Base-by-base conservation (phyloP, 2,888 invertebrate genomes). In the Punctoribates punctum region DNA sequence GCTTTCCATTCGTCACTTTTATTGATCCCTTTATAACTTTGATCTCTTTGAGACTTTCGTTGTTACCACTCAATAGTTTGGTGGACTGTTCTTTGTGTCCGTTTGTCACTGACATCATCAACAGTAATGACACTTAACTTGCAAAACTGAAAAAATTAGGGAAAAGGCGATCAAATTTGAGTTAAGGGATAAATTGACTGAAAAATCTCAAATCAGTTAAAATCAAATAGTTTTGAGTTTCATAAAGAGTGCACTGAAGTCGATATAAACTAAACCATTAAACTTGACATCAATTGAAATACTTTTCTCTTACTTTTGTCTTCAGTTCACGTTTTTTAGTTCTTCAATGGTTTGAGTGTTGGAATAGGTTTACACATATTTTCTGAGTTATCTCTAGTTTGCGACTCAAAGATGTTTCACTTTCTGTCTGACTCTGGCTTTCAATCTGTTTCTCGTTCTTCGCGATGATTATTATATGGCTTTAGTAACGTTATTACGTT, bases 251-350 rank as follows among this genome's bases (percentile, higher is more conserved):
- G 42, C 8, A 42, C 11, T 42, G 42, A 42, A 42, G 42, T 42
- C 13, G 38, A 34, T 38, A 2, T 38, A 20, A 67, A n/a, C 38
- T 67, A 42, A 67, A 38, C 38, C 29, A 60, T 38, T 67, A 67
- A 67, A 67, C 65, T 67, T 67, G 65, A 67, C 65, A 67, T 38
- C 38, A 67, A 67, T 67, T 38, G 25, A 6, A 67, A 23, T 8
- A 34, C 8, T 11, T n/a, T 9, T 3, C 13, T 27, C 60, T 27
- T 25, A 62, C n/a, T 6, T 62, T 34, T 42, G 8, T 42, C 42
- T 42, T 42, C 42, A 9, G 6, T 54, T 54, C 23, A 54, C 5
- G 23, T 9, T 13, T 20, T n/a, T n/a, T 46, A 46, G 46, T 46
- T 54, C 5, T 2, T 54, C 20, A 54, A 54, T 54, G 20, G n/a